phyloP scores from a whole-genome alignment of 2,113 vertebrate genomes.

The Oryctolagus cuniculus region DNA sequence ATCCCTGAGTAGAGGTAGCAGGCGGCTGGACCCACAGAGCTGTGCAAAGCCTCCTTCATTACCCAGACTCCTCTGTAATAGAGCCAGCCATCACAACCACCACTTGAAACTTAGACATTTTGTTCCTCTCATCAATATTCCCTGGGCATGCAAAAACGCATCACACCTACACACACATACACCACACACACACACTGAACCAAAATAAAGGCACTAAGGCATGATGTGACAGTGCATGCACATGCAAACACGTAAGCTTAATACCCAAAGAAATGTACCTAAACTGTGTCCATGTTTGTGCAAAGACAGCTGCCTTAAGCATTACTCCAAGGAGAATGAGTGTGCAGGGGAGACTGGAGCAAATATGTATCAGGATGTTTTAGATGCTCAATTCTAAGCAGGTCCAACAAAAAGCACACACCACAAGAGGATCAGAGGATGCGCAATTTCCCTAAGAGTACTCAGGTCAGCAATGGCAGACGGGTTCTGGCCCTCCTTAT shows the following conservation, averaged over 20 bases:
- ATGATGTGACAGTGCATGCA: accelerated
- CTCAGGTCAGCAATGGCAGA: background rate
- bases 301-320: background rate
- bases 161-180: background rate
- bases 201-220: background rate
- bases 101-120: background rate
- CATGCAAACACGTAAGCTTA: background rate
- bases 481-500: background rate
- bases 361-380: background rate
- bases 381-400: background rate
- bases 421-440: background rate
- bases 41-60: background rate
- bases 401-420: background rate
- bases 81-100: background rate
- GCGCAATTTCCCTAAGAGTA: background rate
- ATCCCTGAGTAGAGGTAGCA: background rate
- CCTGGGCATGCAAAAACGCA: background rate
- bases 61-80: background rate
- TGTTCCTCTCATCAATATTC: background rate
- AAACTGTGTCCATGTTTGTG: background rate
- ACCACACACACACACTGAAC: background rate
- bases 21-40: background rate
- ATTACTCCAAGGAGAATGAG: background rate
- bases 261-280: background rate
- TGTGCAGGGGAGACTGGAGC: background rate